Percentiles rank a stretch among this genome's conserved stretches.
These are phyloP conservation scores for Phataginus tetradactyla DNA, from an alignment of 2,797 vertebrate genomes.

Conservation along the genomic window DNA sequence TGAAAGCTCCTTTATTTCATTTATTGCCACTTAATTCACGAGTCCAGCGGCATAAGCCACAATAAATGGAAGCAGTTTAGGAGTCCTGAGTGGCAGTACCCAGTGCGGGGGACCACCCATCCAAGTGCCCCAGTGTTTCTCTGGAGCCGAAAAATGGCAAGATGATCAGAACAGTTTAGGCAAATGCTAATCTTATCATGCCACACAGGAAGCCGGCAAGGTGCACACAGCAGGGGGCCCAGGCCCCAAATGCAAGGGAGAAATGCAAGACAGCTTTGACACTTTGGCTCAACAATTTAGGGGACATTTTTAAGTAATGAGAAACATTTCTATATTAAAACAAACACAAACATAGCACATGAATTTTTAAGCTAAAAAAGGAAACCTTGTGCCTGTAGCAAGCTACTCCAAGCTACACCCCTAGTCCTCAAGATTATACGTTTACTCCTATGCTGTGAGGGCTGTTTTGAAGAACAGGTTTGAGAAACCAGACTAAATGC, in stretches of 20 bases:
- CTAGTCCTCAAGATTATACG: not conserved
- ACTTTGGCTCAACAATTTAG: not conserved
- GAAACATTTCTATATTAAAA: conserved; percentile 15
- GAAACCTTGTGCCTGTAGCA: not conserved
- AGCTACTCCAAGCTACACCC: not conserved
- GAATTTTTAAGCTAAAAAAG: not conserved
- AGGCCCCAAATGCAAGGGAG: not conserved
- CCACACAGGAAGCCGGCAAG: not conserved
- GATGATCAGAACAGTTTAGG: not conserved
- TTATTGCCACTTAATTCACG: not conserved
- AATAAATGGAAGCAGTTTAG: not conserved
- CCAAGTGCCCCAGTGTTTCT: not conserved
- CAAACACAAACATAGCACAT: not conserved
- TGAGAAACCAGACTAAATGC: not conserved
- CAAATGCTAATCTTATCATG: not conserved
- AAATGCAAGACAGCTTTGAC: not conserved
- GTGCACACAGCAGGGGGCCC: not conserved
- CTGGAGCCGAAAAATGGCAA: conserved; percentile 2
- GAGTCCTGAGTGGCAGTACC: not conserved
- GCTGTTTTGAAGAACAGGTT: not conserved
- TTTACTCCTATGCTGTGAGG: not conserved
- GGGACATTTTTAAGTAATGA: not conserved
- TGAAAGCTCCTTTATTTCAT: not conserved
- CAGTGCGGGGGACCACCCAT: not conserved
- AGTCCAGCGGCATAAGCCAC: not conserved